Evolutionary conservation across 2,113 vertebrate genomes (phyloP), one percentile per base, ranked within the genome.

Genomic region (Leucoraja erinaceus): DNA sequence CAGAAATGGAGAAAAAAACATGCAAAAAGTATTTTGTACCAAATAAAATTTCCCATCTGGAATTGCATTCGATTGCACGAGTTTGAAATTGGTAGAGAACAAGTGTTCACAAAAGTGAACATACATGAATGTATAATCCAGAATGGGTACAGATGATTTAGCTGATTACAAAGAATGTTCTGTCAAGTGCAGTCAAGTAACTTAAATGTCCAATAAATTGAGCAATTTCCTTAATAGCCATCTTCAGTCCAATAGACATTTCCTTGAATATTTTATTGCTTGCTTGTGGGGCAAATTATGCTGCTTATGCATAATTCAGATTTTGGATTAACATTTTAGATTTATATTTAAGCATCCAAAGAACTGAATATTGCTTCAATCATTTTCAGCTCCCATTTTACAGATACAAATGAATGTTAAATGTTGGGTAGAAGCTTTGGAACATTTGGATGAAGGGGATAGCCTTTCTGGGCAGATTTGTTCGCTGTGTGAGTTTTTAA

Each of bases 231-330:
- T 47, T 90, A 31, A 90, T 11, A 31, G 38, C 3, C 63, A 70
- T 68, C 68, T 47, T 22, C 20, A 59, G 22, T 61, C 4, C 22
- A 59, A 10, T 25, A 59, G 59, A 63, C 31, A n/a, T 63, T 63
- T 86, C 59, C 5, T n/a, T 86, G 11, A 59, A 59, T 28, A 25
- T 86, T 84, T 4, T 31, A 95, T 92, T 94, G 75, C 94, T 95
- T 93, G 66, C 94, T 95, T 94, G 94, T 95, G 93, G 22, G 56
- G 54, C 38, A 81, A 56, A 22, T 81, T 54, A 77, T 77, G 75
- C n/a, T 77, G 0, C 31, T 77, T 3, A 77, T 77, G 31, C n/a
- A 25, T 18, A 81, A 47, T 81, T 54, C 38, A 22, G 16, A 25
- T 81, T 86, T 86, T 5, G 38, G 38, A 47, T 47, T 47, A 47